Evolutionary conservation across 2,888 invertebrate genomes (phyloP).

Genomic region (Bursaphelenchus okinawaensis): DNA sequence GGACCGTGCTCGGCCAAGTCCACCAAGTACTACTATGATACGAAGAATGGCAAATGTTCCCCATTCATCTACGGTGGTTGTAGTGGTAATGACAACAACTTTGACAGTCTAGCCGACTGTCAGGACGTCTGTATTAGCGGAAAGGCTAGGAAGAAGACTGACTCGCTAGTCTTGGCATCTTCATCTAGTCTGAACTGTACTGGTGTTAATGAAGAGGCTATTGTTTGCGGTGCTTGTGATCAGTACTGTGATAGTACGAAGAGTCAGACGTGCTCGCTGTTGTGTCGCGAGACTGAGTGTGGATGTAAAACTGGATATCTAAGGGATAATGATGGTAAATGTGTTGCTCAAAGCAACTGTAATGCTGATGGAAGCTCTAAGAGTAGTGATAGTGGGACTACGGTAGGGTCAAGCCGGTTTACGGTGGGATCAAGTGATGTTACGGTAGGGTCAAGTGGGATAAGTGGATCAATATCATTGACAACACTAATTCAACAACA

Average conservation of each 20-base stretch:
- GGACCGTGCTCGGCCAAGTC: slow-evolving; percentile 13
- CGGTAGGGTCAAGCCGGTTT: too few relatives aligned
- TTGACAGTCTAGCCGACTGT: slow-evolving; percentile 11
- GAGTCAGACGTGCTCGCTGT: slow-evolving; percentile 11
- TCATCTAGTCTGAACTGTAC: slow-evolving; percentile 5
- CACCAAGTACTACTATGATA: slow-evolving; percentile 15
- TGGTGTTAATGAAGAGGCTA: slow-evolving; percentile 9
- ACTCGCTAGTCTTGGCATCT: not conserved
- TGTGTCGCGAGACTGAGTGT: slow-evolving; percentile 21
- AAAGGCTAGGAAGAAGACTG: slow-evolving; percentile 8
- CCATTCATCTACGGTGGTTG: slow-evolving; percentile 20
- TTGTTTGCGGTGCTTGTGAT: slow-evolving; percentile 20
- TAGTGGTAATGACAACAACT: slow-evolving; percentile 19
- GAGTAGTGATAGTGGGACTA: too few relatives aligned
- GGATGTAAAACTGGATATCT: slow-evolving; percentile 17
- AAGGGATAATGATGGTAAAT: slow-evolving; percentile 3
- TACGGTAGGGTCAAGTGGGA: too few relatives aligned
- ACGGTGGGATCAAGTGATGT: too few relatives aligned
- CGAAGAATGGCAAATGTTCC: slow-evolving; percentile 10
- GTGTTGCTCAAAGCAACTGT: slow-evolving; percentile 11
- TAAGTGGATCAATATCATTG: not conserved
- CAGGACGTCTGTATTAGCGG: slow-evolving; percentile 4
- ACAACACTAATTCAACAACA: slow-evolving; percentile 2
- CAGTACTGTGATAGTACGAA: slow-evolving; percentile 11
- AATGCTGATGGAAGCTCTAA: not conserved